Evolutionary conservation across 53 echinoderm and acorn worm species (phyloP).

Genomic region (Holothuria leucospilota): DNA sequence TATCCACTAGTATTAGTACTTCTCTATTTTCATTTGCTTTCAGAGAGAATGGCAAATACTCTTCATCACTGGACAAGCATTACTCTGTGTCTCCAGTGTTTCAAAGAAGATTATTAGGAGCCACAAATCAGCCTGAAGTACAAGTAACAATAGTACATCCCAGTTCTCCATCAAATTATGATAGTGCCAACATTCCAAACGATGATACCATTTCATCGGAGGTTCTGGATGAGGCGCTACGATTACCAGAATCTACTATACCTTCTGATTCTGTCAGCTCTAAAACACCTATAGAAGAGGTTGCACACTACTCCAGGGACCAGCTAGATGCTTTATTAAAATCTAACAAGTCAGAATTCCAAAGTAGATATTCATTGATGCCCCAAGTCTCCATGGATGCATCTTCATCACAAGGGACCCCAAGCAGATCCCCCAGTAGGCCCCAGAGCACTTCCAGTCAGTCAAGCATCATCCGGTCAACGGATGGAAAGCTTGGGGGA

Average conservation of each 20-base stretch:
- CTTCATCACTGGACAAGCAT: slow-evolving; percentile 24
- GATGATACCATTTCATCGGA: slow-evolving; percentile 23
- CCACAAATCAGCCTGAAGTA: not conserved
- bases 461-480: not conserved
- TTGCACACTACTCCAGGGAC: slow-evolving; percentile 76
- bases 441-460: not conserved
- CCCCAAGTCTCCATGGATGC: slow-evolving; percentile 72
- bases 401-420: slow-evolving; percentile 32
- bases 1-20: too few relatives aligned
- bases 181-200: not conserved
- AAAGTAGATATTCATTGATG: slow-evolving; percentile 65
- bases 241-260: slow-evolving; percentile 80
- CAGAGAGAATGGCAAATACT: slow-evolving; percentile 5
- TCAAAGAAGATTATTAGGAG: not conserved
- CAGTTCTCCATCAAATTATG: not conserved
- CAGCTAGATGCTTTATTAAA: slow-evolving; percentile 76
- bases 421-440: not conserved
- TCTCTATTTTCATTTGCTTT: not conserved
- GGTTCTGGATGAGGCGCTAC: slow-evolving; percentile 35
- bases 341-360: slow-evolving; percentile 69
- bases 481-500: not conserved
- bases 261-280: slow-evolving; percentile 51
- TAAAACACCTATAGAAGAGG: slow-evolving; percentile 65
- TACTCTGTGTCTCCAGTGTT: slow-evolving; percentile 35
- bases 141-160: not conserved